These are phyloP conservation scores for Otolemur crassicaudatus DNA, from an alignment of 2,797 vertebrate genomes.

Conservation along the genomic window DNA sequence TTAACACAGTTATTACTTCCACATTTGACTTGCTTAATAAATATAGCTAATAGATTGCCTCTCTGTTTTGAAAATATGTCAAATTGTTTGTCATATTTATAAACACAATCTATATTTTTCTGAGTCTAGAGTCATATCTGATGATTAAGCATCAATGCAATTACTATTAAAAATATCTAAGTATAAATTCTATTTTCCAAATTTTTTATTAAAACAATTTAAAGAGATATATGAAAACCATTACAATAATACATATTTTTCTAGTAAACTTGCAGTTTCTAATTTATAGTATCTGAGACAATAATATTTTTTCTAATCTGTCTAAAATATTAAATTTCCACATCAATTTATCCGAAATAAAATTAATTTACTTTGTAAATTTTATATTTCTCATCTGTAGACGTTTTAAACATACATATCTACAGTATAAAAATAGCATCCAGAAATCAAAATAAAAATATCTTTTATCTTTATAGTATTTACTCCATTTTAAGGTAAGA, in stretches of 20 bases:
- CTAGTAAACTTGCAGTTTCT: conserved; percentile 18
- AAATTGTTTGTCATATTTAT: background rate
- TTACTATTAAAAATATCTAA: conserved; percentile 48
- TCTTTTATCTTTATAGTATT: background rate
- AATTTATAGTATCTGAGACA: background rate
- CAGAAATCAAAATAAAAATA: conserved; percentile 42
- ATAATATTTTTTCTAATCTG: conserved; percentile 3
- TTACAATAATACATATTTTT: background rate
- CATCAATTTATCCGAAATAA: conserved; percentile 19
- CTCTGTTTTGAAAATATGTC: conserved; percentile 31
- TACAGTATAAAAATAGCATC: background rate
- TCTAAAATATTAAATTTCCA: conserved; percentile 7
- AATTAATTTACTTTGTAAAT: background rate
- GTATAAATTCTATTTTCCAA: conserved; percentile 6
- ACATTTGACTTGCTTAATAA: conserved; percentile 22
- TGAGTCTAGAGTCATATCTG: background rate
- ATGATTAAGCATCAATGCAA: background rate
- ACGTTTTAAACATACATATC: conserved; percentile 7
- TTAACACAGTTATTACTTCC: background rate
- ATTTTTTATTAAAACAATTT: conserved; percentile 20
- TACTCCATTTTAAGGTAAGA: background rate
- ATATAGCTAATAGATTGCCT: background rate
- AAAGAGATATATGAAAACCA: conserved; percentile 6
- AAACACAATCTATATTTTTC: background rate
- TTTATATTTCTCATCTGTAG: background rate